Evolutionary conservation across 2,888 invertebrate genomes (phyloP).

Genomic region (Seira musarum): DNA sequence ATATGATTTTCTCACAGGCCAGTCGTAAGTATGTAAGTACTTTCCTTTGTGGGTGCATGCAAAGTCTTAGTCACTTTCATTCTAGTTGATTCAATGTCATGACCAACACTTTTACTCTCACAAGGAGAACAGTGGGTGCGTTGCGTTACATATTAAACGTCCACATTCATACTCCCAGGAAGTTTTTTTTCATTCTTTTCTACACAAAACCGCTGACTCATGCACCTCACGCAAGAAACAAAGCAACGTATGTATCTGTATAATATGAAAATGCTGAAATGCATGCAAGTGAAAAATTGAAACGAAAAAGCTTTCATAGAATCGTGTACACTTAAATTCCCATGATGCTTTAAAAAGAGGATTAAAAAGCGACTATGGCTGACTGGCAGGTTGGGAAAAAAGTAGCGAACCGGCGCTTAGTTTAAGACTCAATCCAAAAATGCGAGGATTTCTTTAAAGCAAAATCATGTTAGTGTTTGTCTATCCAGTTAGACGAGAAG

Average conservation of each 20-base stretch:
- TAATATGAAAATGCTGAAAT: background rate
- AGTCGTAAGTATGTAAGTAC: no score
- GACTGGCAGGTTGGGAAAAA: background rate
- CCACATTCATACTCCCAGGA: conserved; percentile 29
- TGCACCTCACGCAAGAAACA: conserved; percentile 46
- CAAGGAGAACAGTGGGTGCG: background rate
- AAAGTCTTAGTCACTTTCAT: background rate
- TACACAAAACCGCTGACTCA: conserved; percentile 28
- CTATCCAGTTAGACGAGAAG: no score
- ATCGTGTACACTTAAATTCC: background rate
- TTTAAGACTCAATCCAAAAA: no score
- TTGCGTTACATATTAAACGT: conserved; percentile 32
- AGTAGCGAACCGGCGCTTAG: background rate
- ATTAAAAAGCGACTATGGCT: no score
- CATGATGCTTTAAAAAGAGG: background rate
- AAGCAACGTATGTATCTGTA: conserved; percentile 33
- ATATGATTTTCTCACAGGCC: no score
- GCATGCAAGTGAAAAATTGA: background rate
- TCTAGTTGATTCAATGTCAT: conserved; percentile 49
- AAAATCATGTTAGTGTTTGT: no score
- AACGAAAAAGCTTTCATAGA: no score
- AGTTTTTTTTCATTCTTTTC: background rate
- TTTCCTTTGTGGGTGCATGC: background rate
- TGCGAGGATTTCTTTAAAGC: background rate
- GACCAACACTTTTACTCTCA: conserved; percentile 38